A percentile compares a stretch with the other conserved stretches of the same genome.
Conservation (phyloP, 2,113 vertebrate species). For the Rhegmatorhina hoffmannsi region DNA sequence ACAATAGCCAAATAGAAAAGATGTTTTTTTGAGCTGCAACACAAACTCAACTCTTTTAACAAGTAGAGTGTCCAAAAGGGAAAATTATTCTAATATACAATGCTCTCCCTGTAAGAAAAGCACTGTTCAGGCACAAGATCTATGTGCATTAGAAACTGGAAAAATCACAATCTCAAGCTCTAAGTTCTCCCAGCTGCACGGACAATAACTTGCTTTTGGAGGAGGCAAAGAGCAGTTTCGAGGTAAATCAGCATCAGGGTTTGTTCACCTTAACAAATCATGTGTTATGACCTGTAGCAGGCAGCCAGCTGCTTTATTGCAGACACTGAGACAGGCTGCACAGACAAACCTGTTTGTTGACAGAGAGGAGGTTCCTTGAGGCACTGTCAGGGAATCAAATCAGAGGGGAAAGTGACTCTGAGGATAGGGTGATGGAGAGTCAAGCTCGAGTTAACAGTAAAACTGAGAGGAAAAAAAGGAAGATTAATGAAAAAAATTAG, state of each 20-base stretch:
- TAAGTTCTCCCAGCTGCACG: background rate
- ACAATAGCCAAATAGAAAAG: background rate
- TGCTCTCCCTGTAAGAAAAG: background rate
- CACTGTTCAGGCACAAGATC: background rate
- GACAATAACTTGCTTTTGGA: background rate
- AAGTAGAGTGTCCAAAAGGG: background rate
- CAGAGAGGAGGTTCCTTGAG: background rate
- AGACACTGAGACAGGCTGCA: background rate
- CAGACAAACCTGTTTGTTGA: background rate
- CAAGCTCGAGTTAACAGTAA: accelerated
- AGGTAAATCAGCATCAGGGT: background rate
- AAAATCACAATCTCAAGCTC: background rate
- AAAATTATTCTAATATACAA: background rate
- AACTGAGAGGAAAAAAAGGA: background rate
- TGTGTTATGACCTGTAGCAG: accelerated
- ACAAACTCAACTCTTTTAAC: background rate
- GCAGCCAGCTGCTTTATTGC: background rate
- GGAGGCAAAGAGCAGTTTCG: background rate
- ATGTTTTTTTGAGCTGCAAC: background rate
- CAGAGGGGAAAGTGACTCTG: background rate
- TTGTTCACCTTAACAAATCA: background rate
- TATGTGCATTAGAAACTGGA: background rate
- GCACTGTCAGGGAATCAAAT: background rate
- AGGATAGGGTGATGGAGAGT: background rate
- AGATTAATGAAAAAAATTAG: background rate